These are phyloP conservation scores for Sanderia malayensis DNA, from an alignment of 30 jellyfish, hydroid and myxozoan species.

Conservation along the genomic window DNA sequence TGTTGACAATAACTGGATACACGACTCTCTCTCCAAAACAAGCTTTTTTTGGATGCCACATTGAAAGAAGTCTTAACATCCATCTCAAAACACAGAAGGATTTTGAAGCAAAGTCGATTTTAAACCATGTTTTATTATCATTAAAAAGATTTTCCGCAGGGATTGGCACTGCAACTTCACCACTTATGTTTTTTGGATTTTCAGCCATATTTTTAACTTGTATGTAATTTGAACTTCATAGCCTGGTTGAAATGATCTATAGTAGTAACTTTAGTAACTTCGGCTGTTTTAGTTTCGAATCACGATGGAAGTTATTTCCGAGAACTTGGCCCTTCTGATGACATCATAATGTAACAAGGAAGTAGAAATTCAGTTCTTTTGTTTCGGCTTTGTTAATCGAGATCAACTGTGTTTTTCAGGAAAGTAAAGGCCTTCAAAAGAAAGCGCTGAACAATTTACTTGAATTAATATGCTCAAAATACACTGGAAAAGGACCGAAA, in stretches of 20 bases:
- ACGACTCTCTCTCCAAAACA: not conserved
- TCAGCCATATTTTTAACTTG: no score
- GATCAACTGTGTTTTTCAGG: slow-evolving; percentile 20
- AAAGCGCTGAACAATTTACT: slow-evolving; percentile 34
- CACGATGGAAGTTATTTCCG: no score
- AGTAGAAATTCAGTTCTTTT: no score
- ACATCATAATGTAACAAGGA: no score
- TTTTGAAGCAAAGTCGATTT: not conserved
- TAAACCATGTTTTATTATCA: not conserved
- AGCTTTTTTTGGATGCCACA: slow-evolving; percentile 12
- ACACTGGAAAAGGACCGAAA: slow-evolving; percentile 52
- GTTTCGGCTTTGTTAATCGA: not conserved
- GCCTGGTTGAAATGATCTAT: no score
- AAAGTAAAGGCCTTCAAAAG: slow-evolving; percentile 53
- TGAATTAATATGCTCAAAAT: slow-evolving; percentile 41
- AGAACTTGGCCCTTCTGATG: no score
- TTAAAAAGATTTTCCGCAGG: no score
- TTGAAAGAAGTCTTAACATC: not conserved
- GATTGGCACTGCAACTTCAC: no score
- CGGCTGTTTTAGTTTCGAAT: no score
- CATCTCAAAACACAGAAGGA: not conserved
- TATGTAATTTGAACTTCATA: no score
- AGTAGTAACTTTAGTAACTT: no score
- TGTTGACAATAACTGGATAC: slow-evolving; percentile 18
- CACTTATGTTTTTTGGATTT: no score